Evolutionary conservation across 2,113 vertebrate species (phyloP), one percentile per base, ranked within the genome.

Genomic region (Mormoops blainvillei): DNA sequence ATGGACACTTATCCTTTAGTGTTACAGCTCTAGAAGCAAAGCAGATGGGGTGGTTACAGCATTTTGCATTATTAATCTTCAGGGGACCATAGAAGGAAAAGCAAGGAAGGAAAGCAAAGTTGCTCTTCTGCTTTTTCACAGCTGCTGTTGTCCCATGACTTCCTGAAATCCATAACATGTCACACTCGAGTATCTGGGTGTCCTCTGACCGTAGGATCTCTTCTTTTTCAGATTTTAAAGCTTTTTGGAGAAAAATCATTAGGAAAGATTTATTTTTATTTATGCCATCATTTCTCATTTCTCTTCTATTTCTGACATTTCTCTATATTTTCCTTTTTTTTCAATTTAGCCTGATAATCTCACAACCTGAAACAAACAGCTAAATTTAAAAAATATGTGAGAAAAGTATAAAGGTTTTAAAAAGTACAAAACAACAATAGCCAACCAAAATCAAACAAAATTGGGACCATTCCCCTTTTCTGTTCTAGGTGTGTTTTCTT

Each of bases 21-120:
- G 26, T 93, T 70, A 67, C 52, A 68, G 45, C 48, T 70, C 52
- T 84, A 41, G 45, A 81, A 54, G 18, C 65, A 41, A 76, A 95
- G 36, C 67, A 93, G 71, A 95, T 0, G 11, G 11, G 74, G 20
- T 95, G 5, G n/a, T 85, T 68, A 73, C 14, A 48, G 26, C 52
- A 38, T 70, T 95, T 96, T 83, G 33, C 45, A 31, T 84, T 87
- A 77, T 85, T 85, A 58, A 52, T 82, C 91, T 97, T 94, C 58
- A 68, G 96, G 95, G 89, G 28, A 56, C 48, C 15, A 68, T 63
- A 61, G 65, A 83, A 68, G 15, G 11, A 22, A 87, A 22, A 86
- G 31, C n/a, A 77, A 90, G 50, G 4, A 90, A 94, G 45, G 48
- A 76, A 95, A 95, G 61, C 50, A 36, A 91, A 73, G 14, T 85